Percentiles rank a stretch among this genome's conserved stretches.
Conservation (phyloP, 2,797 vertebrate species). For the Scolopax bukidnonensis region DNA sequence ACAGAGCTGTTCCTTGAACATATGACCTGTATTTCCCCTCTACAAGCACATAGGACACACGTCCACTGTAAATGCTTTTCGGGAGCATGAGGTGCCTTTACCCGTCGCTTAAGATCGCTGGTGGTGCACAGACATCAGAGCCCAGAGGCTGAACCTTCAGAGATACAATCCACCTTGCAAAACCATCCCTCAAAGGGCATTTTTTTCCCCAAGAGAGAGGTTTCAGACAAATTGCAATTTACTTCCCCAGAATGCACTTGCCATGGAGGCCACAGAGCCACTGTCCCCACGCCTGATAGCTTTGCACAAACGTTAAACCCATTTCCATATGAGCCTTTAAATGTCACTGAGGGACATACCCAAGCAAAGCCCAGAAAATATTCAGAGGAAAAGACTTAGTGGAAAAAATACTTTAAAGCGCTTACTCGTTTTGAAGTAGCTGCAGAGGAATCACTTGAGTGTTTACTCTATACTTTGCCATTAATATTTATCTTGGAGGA, state of each 20-base stretch:
- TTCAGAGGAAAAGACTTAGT: not conserved
- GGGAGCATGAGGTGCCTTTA: not conserved
- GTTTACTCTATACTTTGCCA: not conserved
- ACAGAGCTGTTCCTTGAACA: not conserved
- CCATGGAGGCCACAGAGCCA: not conserved
- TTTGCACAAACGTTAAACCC: not conserved
- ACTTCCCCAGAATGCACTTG: not conserved
- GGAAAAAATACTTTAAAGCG: not conserved
- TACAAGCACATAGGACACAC: rapidly evolving
- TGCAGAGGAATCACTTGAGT: not conserved
- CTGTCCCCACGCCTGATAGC: not conserved
- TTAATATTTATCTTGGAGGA: conserved; percentile 31
- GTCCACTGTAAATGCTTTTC: rapidly evolving
- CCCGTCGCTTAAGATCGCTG: not conserved
- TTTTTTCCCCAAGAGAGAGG: not conserved
- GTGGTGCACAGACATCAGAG: not conserved
- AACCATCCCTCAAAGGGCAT: not conserved
- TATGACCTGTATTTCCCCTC: not conserved
- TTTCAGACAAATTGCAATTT: not conserved
- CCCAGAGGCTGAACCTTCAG: rapidly evolving
- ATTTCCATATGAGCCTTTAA: not conserved
- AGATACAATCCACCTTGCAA: not conserved
- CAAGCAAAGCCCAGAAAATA: not conserved
- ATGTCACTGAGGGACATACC: not conserved
- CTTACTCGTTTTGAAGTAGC: not conserved